Percentiles rank a stretch among this genome's conserved stretches.
These are phyloP conservation scores for Falco cherrug DNA, from an alignment of 2,797 vertebrate genomes.

Conservation along the genomic window DNA sequence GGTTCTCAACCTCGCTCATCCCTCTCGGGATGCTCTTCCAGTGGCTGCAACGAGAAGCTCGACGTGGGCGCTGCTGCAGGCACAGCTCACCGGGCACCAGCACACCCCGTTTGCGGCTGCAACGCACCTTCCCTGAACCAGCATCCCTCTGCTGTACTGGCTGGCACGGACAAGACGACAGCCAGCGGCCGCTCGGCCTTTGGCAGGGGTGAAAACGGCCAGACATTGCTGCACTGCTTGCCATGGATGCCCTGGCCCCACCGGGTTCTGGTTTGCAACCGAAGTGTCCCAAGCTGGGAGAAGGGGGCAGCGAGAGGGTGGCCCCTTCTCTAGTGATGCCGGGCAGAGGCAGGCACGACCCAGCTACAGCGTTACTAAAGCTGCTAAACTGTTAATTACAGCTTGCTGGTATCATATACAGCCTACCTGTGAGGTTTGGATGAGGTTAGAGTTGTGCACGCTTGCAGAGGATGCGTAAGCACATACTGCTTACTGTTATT, in stretches of 20 bases:
- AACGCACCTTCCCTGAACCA: not conserved
- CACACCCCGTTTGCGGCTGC: not conserved
- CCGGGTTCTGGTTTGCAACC: not conserved
- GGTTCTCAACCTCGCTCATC: constrained; percentile 57
- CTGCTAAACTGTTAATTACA: not conserved
- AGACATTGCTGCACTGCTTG: too few relatives aligned
- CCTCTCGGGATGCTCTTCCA: constrained; percentile 14
- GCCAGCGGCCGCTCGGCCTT: not conserved
- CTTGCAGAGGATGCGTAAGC: not conserved
- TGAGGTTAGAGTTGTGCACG: not conserved
- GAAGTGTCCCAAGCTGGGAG: too few relatives aligned
- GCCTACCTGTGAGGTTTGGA: not conserved
- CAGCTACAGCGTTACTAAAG: too few relatives aligned
- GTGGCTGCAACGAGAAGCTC: constrained; percentile 49
- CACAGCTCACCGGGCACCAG: not conserved
- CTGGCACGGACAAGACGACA: rapidly evolving
- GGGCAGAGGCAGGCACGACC: too few relatives aligned
- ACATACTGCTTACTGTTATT: not conserved
- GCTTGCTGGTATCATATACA: too few relatives aligned
- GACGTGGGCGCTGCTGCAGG: not conserved
- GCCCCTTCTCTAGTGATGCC: not conserved
- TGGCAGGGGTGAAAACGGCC: not conserved
- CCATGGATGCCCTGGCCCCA: not conserved
- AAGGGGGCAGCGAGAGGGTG: not conserved
- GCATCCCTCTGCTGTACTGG: too few relatives aligned